phyloP scores from a whole-genome alignment of 2,888 invertebrate genomes.

The Drosophila testacea region DNA sequence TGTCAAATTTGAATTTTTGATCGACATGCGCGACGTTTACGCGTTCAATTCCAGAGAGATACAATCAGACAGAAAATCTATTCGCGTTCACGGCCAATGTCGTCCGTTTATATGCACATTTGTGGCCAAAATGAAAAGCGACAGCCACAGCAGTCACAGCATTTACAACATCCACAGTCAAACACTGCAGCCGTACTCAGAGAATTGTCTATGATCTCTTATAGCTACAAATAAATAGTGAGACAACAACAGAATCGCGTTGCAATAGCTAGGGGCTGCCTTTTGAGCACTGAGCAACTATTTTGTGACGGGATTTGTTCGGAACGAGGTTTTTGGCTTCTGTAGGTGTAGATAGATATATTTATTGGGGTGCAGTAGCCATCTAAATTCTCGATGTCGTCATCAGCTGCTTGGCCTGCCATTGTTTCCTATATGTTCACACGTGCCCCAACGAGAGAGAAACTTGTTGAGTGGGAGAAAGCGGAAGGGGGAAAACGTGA shows the following conservation, averaged over 20 bases:
- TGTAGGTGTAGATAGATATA: constrained; percentile 35
- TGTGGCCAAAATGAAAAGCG: constrained; percentile 58
- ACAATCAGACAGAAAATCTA: constrained; percentile 45
- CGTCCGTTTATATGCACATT: constrained; percentile 59
- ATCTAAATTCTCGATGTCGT: constrained; percentile 45
- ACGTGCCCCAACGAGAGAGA: constrained; percentile 38
- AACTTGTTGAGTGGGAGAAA: background rate
- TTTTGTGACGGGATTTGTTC: constrained; percentile 43
- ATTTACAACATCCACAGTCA: constrained; percentile 22
- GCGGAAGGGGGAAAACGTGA: constrained; percentile 8
- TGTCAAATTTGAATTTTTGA: constrained; percentile 14
- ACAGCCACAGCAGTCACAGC: constrained; percentile 34
- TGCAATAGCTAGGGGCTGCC: constrained; percentile 30
- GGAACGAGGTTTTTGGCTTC: constrained; percentile 37
- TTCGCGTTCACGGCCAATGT: constrained; percentile 61
- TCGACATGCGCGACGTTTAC: constrained; percentile 58
- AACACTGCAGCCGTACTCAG: constrained; percentile 26
- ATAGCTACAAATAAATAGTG: constrained; percentile 37
- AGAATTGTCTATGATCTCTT: constrained; percentile 38
- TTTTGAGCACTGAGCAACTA: constrained; percentile 45
- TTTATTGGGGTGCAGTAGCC: constrained; percentile 41
- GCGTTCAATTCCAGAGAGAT: constrained; percentile 60
- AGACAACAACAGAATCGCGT: constrained; percentile 31
- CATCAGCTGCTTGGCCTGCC: constrained; percentile 40
- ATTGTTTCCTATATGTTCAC: constrained; percentile 60